phyloP scores from a whole-genome alignment of 2,797 vertebrate species.

The Sebastes trivittatus region DNA sequence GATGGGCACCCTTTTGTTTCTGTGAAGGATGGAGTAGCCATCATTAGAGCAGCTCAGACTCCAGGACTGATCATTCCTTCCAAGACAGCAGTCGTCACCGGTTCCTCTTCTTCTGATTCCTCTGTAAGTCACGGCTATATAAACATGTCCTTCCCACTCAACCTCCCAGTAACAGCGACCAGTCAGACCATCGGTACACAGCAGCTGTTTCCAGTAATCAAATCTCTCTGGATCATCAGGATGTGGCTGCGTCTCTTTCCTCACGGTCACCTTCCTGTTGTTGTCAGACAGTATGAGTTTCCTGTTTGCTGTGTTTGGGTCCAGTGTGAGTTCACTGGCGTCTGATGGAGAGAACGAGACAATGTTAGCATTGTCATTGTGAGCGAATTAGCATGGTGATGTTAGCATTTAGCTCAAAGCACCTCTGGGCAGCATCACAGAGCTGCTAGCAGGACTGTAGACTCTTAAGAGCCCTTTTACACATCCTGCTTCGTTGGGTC shows the following conservation, averaged over 20 bases:
- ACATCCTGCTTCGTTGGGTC: too few relatives aligned
- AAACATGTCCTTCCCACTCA: background rate
- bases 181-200: constrained; percentile 21
- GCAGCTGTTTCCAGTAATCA: constrained; percentile 51
- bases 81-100: constrained; percentile 6
- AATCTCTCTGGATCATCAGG: constrained; percentile 45
- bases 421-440: accelerated
- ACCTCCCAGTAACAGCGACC: constrained; percentile 56
- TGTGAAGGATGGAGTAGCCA: background rate
- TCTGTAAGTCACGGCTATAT: constrained; percentile 28
- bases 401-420: background rate
- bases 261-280: constrained; percentile 6
- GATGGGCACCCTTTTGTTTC: accelerated
- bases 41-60: constrained; percentile 17
- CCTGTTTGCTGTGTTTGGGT: constrained; percentile 40
- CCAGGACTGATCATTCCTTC: constrained; percentile 46
- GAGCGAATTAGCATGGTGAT: background rate
- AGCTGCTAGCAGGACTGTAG: too few relatives aligned
- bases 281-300: background rate
- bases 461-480: too few relatives aligned
- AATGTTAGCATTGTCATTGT: background rate
- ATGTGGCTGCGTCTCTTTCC: constrained; percentile 17
- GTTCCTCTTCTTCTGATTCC: constrained; percentile 7
- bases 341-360: constrained; percentile 20
- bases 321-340: constrained; percentile 1